Base-by-base conservation (phyloP, 2,888 invertebrate genomes). In the Drosophila infuscata region DNA sequence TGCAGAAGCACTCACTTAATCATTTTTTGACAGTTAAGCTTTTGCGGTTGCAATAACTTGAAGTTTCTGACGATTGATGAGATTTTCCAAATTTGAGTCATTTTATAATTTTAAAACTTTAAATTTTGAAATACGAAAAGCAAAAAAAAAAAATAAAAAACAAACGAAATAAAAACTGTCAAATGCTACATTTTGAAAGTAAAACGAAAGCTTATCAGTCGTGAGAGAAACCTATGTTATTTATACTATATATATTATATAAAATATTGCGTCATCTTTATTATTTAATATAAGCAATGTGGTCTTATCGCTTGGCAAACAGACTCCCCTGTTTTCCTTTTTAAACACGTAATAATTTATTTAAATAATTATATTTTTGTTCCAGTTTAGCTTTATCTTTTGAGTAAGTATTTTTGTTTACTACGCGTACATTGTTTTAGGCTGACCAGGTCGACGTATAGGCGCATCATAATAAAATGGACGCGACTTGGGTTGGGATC, bases 381-480 rank as follows among this genome's bases (percentile, higher is more conserved):
- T 53, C 20, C 11, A 9, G 30, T 17, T 36, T 17, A 32, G 29
- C 2, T n/a, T 11, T 3, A 15, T 17, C 9, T 48, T 35, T 5
- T 5, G 29, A 15, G 6, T 9, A 17, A 11, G n/a, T 56, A 29
- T n/a, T 38, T 38, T 8, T 36, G 6, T 9, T 11, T 15, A 12
- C 52, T 77, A 88, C 29, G 87, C 88, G 69, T 88, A 87, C 74
- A 71, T 84, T 0, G 87, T 88, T n/a, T 33, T 49, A 0, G 79
- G 70, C 12, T 61, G 75, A 20, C 69, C 67, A 0, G 80, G 86
- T 2, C 56, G 58, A 0, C 66, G 67, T 1, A 88, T 38, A 3
- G 87, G 88, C 0, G 87, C 35, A 53, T 88, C 87, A 33, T 83
- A 86, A 54, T 29, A 29, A 6, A 81, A 52, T 0, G 87, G 83